Conservation (phyloP, 2,797 vertebrate species). For the Acanthurus lineatus region DNA sequence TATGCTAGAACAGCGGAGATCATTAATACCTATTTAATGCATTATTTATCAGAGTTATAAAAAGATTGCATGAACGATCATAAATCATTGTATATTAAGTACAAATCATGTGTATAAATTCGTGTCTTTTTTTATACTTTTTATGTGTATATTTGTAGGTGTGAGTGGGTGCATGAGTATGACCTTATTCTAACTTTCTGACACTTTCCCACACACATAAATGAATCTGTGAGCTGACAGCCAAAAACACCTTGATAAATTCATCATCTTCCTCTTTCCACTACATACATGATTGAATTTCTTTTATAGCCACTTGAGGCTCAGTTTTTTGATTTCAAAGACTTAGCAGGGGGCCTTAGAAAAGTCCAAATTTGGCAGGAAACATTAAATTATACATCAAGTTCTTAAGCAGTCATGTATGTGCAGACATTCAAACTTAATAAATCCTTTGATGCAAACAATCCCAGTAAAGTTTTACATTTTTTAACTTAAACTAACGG, state of each 20-base stretch:
- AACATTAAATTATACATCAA: background rate
- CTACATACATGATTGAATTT: constrained; percentile 59
- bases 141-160: constrained; percentile 13
- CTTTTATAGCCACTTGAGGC: constrained; percentile 19
- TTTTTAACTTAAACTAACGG: constrained; percentile 47
- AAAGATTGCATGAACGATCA: constrained; percentile 33
- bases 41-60: constrained; percentile 60
- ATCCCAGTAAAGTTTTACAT: constrained; percentile 17
- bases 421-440: background rate
- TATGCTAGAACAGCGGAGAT: constrained; percentile 20
- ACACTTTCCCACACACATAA: constrained; percentile 81
- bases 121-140: constrained; percentile 28
- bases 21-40: constrained; percentile 67
- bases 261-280: constrained; percentile 64
- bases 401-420: constrained; percentile 7
- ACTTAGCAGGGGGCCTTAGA: background rate
- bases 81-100: constrained; percentile 56
- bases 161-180: constrained; percentile 37
- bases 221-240: constrained; percentile 55
- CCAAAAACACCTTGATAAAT: constrained; percentile 64
- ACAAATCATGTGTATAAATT: constrained; percentile 29
- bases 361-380: constrained; percentile 5
- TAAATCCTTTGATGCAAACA: constrained; percentile 21
- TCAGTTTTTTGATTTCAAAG: background rate
- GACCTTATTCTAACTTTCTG: constrained; percentile 64